A percentile compares a stretch with the other conserved stretches of the same genome.
phyloP scores from a whole-genome alignment of 2,888 invertebrate species.

The Microctonus hyperodae region DNA sequence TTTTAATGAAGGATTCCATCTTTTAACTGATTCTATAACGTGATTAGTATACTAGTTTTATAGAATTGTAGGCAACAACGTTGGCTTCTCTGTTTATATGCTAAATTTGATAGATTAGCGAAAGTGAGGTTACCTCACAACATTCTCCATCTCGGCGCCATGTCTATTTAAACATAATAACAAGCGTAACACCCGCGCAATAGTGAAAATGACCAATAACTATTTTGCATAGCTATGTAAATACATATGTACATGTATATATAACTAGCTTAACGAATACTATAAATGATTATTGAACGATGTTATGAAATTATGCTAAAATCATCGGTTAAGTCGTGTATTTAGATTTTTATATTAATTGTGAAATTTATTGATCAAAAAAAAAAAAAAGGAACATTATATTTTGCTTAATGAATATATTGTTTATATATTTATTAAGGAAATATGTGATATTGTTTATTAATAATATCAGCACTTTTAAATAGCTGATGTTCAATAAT shows the following conservation, averaged over 20 bases:
- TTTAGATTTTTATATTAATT: background rate
- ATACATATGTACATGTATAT: no score
- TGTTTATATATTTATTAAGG: background rate
- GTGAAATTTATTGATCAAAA: background rate
- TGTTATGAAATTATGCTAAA: background rate
- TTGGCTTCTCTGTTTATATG: constrained; percentile 42
- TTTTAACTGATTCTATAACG: background rate
- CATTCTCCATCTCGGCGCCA: constrained; percentile 1
- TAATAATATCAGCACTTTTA: background rate
- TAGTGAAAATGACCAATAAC: constrained; percentile 18
- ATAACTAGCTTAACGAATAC: background rate
- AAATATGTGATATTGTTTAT: background rate
- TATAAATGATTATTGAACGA: background rate
- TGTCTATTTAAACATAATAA: constrained; percentile 3
- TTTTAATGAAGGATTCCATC: background rate
- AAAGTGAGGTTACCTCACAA: constrained; percentile 50
- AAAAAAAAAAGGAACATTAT: background rate
- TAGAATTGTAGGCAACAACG: constrained; percentile 2
- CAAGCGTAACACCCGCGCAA: constrained; percentile 27
- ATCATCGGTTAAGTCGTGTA: background rate
- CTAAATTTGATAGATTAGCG: constrained; percentile 51
- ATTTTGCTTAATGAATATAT: no score
- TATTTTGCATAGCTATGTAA: background rate
- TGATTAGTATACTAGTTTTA: background rate
- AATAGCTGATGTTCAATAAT: background rate